Evolutionary conservation across 2,797 vertebrate genomes (phyloP).

Genomic region (Carduelis carduelis): DNA sequence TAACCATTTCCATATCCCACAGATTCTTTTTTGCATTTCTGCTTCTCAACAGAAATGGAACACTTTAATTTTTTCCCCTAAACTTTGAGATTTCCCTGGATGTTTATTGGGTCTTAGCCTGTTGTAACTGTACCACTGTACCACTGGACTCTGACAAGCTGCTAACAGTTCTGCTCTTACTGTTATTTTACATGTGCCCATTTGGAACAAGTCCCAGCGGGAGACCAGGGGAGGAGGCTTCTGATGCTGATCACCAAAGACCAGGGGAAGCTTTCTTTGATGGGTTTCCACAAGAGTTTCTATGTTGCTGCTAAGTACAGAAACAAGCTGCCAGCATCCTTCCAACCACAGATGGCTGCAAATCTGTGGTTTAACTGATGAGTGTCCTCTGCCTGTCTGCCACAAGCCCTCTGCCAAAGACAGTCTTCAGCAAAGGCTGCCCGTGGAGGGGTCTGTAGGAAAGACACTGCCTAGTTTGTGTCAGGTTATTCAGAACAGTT

Average conservation of each 20-base stretch:
- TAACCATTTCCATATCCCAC: neutral
- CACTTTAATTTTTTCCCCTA: neutral
- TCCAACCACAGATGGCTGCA: neutral
- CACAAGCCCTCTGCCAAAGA: neutral
- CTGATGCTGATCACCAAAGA: neutral
- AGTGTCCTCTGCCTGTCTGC: neutral
- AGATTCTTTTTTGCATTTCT: neutral
- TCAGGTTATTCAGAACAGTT: neutral
- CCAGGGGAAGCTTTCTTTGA: neutral
- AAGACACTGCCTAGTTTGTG: neutral
- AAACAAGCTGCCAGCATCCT: neutral
- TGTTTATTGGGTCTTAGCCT: neutral
- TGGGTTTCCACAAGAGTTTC: neutral
- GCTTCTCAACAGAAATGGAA: neutral
- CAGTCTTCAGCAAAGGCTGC: neutral
- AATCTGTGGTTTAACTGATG: neutral
- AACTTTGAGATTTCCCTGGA: neutral
- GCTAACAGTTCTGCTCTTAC: neutral
- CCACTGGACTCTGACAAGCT: neutral
- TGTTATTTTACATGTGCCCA: neutral
- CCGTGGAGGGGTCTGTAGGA: neutral
- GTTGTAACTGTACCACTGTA: neutral
- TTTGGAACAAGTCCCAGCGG: neutral
- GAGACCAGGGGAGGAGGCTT: neutral
- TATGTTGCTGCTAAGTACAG: neutral